These are phyloP conservation scores for Drosophila antonietae DNA, from an alignment of 2,888 invertebrate species.

Conservation along the genomic window DNA sequence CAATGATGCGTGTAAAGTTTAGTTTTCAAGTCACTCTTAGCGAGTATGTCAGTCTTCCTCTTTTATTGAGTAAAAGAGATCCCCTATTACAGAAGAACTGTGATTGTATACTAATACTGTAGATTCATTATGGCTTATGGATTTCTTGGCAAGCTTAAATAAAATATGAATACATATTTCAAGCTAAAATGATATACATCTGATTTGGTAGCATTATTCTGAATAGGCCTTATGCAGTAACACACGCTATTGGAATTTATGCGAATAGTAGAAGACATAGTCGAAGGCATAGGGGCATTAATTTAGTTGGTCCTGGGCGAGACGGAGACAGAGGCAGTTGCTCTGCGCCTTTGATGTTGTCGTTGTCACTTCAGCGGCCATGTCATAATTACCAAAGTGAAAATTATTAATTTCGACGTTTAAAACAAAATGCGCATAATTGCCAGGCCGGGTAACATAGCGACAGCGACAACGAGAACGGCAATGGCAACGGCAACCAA, in stretches of 20 bases:
- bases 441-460: constrained; percentile 52
- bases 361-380: constrained; percentile 79
- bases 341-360: constrained; percentile 74
- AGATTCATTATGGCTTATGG: no score
- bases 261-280: constrained; percentile 21
- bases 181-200: neutral
- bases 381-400: constrained; percentile 82
- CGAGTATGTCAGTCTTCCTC: no score
- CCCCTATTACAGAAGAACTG: no score
- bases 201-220: neutral
- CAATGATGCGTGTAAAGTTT: no score
- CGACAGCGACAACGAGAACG: neutral
- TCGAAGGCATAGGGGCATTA: neutral
- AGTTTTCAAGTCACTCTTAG: no score
- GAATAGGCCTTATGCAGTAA: neutral
- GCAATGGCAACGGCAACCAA: constrained; percentile 15
- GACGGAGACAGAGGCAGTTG: constrained; percentile 24
- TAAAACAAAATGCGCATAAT: constrained; percentile 81
- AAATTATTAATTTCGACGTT: constrained; percentile 82
- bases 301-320: constrained; percentile 12
- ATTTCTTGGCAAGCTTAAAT: no score
- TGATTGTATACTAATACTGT: no score
- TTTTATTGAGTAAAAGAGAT: no score
- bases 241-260: constrained; percentile 50
- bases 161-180: neutral